phyloP scores from a whole-genome alignment of 2,888 invertebrate species.

The Papilio elwesi region DNA sequence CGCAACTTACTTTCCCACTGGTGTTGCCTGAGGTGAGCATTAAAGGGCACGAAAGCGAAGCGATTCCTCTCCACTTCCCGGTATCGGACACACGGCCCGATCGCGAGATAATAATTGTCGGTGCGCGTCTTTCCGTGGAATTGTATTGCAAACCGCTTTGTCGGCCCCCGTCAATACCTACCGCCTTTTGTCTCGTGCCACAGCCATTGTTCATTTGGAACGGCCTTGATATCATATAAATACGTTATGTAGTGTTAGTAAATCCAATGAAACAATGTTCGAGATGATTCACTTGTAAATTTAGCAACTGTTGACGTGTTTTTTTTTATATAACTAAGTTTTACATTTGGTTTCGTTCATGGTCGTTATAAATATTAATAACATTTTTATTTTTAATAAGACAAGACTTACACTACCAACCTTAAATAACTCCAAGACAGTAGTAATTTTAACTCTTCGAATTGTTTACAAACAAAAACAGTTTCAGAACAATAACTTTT shows the following conservation, averaged over 20 bases:
- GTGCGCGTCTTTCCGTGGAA: constrained; percentile 81
- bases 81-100: constrained; percentile 75
- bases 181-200: constrained; percentile 79
- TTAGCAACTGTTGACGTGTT: constrained; percentile 6
- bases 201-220: constrained; percentile 78
- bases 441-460: too few species aligned
- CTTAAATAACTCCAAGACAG: too few species aligned
- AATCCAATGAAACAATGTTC: constrained; percentile 46
- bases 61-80: constrained; percentile 61
- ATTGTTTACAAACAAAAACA: too few species aligned
- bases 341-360: constrained; percentile 6
- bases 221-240: constrained; percentile 77
- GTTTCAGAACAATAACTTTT: too few species aligned
- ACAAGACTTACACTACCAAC: neutral
- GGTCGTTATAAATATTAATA: neutral
- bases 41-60: constrained; percentile 47
- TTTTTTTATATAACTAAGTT: constrained; percentile 14
- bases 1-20: neutral
- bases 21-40: neutral
- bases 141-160: constrained; percentile 83
- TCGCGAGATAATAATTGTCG: constrained; percentile 80
- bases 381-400: neutral
- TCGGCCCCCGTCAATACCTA: constrained; percentile 77
- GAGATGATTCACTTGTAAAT: constrained; percentile 22
- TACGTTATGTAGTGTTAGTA: constrained; percentile 61